Base-by-base conservation (phyloP, 2,888 invertebrate species). In the Drosophila conformis region DNA sequence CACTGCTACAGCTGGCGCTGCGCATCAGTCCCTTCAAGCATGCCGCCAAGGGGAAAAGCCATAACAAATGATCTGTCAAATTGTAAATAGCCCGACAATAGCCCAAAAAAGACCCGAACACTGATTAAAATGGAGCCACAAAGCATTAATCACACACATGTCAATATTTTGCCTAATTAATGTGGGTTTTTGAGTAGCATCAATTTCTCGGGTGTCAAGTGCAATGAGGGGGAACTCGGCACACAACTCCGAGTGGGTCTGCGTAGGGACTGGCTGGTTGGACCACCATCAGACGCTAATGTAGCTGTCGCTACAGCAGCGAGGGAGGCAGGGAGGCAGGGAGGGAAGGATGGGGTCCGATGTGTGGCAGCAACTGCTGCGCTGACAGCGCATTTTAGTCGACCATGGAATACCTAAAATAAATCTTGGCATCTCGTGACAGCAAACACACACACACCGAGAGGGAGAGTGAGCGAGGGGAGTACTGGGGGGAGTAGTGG, bases 141-240 rank as follows among this genome's bases (percentile, higher is more conserved):
- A 42, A 18, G 63, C 80, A 80, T 88, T 73, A 89, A 89, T 84
- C 87, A 85, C 81, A 79, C 65, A 60, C 62, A 42, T 89, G 88
- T 87, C 85, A 85, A 87, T 86, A 89, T 89, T 87, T 82, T 80
- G 85, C 71, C 88, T 87, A 86, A 86, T 85, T 85, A 84, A 85
- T 85, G 89, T 82, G 87, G 85, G 71, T 73, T 54, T 57, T 27
- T 27, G 27, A 63, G 46, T 25, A 57, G 85, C 90, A 89, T 89
- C 86, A 78, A 87, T 89, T 87, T 89, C 67, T 15, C 46, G 76
- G 68, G 82, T 86, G 90, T 90, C 87, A 90, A 83, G 87, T 82
- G 89, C 76, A 77, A 53, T 58, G 69, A 53, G 69, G 53, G 88
- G 71, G 53, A 70, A 69, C 62, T 40, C 76, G 5, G 18, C 25